Conservation (phyloP, 2,888 invertebrate genomes). For the Cordylochernes scorpioides region DNA sequence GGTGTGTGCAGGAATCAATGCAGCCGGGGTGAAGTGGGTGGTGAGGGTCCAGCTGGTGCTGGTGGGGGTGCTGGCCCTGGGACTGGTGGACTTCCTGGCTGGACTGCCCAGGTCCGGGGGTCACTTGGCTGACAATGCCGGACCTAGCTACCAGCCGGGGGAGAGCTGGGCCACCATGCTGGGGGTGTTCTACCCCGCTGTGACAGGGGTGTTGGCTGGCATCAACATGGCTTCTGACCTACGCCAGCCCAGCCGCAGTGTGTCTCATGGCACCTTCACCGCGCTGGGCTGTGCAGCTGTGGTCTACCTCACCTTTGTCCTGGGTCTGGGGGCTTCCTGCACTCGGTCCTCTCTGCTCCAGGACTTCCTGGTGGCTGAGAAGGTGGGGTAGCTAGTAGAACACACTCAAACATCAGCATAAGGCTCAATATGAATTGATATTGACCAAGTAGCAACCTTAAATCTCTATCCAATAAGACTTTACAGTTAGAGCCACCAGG, state of each 20-base stretch:
- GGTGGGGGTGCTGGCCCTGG: conserved; percentile 52
- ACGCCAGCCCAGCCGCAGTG: conserved; percentile 58
- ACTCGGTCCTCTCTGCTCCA: conserved; percentile 37
- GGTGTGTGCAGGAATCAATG: conserved; percentile 66
- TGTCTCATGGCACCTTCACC: too few species aligned
- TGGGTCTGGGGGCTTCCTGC: conserved; percentile 71
- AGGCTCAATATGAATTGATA: too few species aligned
- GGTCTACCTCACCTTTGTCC: conserved; percentile 65
- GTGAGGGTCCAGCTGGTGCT: conserved; percentile 75
- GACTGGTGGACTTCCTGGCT: conserved; percentile 73
- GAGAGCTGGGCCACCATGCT: conserved; percentile 86
- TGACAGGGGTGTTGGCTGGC: conserved; percentile 83
- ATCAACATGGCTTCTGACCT: conserved; percentile 97
- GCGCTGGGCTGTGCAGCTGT: too few species aligned
- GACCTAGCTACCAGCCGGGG: conserved; percentile 44
- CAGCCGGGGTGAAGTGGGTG: conserved; percentile 93
- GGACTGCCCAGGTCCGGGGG: too few species aligned
- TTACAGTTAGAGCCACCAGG: too few species aligned
- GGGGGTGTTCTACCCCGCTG: conserved; percentile 89
- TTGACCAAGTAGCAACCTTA: too few species aligned
- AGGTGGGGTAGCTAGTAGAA: too few species aligned
- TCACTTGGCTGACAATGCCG: conserved; percentile 51
- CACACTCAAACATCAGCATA: too few species aligned
- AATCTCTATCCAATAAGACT: too few species aligned
- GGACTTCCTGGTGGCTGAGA: conserved; percentile 73